phyloP scores from a whole-genome alignment of 2,888 invertebrate genomes.

The Thelaira solivaga region DNA sequence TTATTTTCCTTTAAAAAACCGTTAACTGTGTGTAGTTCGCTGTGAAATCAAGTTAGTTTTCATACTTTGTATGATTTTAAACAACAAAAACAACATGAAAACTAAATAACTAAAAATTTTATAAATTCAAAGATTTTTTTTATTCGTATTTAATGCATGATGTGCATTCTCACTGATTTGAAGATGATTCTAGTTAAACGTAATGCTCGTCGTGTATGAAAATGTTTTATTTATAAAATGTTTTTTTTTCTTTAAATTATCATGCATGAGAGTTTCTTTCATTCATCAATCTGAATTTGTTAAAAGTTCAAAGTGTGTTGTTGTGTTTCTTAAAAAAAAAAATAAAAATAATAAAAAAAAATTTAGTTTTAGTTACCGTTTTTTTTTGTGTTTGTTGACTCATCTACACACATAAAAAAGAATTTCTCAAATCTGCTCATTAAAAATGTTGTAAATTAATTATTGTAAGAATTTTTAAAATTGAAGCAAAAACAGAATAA shows the following conservation, averaged over 20 bases:
- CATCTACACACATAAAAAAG: not conserved
- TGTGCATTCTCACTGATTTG: not conserved
- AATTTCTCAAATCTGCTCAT: conserved; percentile 35
- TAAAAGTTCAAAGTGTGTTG: conserved; percentile 23
- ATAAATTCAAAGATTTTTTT: not conserved
- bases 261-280: conserved; percentile 49
- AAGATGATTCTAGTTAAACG: not conserved
- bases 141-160: not conserved
- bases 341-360: not conserved
- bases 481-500: not conserved
- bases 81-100: too few species aligned
- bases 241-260: conserved; percentile 13
- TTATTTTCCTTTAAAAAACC: too few species aligned
- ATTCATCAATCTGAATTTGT: conserved; percentile 46
- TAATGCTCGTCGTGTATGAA: not conserved
- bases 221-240: conserved; percentile 31
- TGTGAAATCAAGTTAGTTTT: too few species aligned
- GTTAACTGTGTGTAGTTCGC: too few species aligned
- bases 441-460: conserved; percentile 40
- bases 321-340: conserved; percentile 14
- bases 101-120: too few species aligned
- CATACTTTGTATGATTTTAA: too few species aligned
- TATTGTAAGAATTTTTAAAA: conserved; percentile 6
- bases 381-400: not conserved
- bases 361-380: not conserved